phyloP scores from a whole-genome alignment of 2,888 invertebrate species.

The Tenthredo livida region DNA sequence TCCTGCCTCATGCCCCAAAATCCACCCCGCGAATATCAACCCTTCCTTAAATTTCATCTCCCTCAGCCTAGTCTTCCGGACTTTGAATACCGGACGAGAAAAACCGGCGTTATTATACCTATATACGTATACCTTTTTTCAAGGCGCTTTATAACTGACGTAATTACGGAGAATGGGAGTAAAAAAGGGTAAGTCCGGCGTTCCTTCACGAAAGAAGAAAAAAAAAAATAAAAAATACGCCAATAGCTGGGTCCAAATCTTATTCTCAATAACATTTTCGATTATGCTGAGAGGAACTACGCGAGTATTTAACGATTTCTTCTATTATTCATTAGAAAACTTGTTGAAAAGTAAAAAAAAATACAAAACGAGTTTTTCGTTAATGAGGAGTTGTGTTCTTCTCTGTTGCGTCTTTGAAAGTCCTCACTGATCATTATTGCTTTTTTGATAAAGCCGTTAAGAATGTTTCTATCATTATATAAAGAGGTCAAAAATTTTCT shows the following conservation, averaged over 20 bases:
- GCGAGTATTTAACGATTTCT: neutral
- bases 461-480: neutral
- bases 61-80: constrained; percentile 5
- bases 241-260: neutral
- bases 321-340: neutral
- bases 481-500: neutral
- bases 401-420: neutral
- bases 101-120: neutral
- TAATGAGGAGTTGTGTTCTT: neutral
- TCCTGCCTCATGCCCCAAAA: neutral
- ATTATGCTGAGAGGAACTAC: neutral
- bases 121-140: constrained; percentile 5
- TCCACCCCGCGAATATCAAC: neutral
- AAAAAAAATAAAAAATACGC: neutral
- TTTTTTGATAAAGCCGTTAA: neutral
- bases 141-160: constrained; percentile 9
- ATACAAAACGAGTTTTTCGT: neutral
- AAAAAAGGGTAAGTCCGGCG: neutral
- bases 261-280: neutral
- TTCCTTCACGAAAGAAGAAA: neutral
- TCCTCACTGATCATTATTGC: neutral
- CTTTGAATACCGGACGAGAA: constrained; percentile 20
- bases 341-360: neutral
- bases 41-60: constrained; percentile 23
- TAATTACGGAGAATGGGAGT: constrained; percentile 20